Percentiles rank a stretch among this genome's conserved stretches.
Conservation (phyloP, 2,888 invertebrate genomes). For the Polydrusus pterygomalis region DNA sequence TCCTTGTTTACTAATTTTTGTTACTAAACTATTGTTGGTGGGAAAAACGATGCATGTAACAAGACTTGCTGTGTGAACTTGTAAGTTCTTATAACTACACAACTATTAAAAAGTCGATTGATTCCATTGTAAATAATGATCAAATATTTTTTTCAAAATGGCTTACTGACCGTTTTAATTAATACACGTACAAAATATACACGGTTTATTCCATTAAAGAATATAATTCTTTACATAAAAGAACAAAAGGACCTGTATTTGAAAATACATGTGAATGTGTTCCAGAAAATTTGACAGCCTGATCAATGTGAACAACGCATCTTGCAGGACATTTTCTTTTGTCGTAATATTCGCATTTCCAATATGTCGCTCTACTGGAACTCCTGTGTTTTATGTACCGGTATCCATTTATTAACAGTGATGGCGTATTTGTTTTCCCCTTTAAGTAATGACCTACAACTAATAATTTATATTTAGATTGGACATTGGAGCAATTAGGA, state of each 20-base stretch:
- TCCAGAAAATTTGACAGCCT: conserved; percentile 60
- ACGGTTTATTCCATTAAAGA: not conserved
- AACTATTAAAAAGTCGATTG: no score
- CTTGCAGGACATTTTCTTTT: conserved; percentile 65
- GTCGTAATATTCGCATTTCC: conserved; percentile 69
- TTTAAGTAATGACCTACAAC: conserved; percentile 66
- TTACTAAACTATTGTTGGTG: no score
- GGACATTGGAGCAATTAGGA: no score
- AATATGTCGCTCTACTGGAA: conserved; percentile 66
- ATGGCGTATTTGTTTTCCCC: conserved; percentile 65
- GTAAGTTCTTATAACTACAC: no score
- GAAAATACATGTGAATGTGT: conserved; percentile 58
- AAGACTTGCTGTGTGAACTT: no score
- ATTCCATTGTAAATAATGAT: no score
- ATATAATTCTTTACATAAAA: conserved; percentile 46
- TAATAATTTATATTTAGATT: conserved; percentile 56
- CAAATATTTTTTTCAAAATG: no score
- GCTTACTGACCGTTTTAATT: no score
- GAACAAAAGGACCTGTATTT: conserved; percentile 1
- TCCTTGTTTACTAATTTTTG: no score
- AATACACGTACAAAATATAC: no score
- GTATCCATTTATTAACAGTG: conserved; percentile 65
- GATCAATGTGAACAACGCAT: conserved; percentile 62
- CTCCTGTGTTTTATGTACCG: conserved; percentile 69
- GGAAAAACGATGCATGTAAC: no score